Percentiles rank a stretch among this genome's conserved stretches.
Evolutionary conservation across 2,888 invertebrate genomes (phyloP).

Genomic region (Oscheius onirici): DNA sequence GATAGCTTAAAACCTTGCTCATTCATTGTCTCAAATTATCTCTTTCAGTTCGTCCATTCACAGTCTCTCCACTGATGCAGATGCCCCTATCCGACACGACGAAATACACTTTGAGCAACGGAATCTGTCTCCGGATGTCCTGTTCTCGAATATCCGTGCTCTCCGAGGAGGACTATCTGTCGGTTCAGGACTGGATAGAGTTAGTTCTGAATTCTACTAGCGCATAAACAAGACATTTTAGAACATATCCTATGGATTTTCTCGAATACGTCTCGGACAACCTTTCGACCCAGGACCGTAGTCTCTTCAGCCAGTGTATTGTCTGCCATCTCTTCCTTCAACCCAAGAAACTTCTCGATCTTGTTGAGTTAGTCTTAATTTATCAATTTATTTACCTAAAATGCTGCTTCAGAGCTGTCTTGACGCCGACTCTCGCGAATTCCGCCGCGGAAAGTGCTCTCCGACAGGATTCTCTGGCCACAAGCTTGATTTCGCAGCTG

Average conservation of each 20-base stretch:
- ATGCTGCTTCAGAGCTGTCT: slow-evolving; percentile 8
- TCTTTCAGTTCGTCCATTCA: slow-evolving; percentile 14
- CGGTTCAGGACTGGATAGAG: slow-evolving; percentile 25
- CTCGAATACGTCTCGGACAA: slow-evolving; percentile 20
- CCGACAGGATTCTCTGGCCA: slow-evolving; percentile 50
- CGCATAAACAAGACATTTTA: neutral
- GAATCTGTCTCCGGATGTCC: slow-evolving; percentile 10
- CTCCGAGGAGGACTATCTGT: slow-evolving; percentile 2
- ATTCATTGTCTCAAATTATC: neutral
- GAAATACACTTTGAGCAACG: neutral
- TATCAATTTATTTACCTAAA: no score
- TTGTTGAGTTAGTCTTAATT: slow-evolving; percentile 7
- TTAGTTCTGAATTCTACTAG: neutral
- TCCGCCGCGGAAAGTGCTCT: slow-evolving; percentile 44
- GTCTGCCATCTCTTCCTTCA: slow-evolving; percentile 3
- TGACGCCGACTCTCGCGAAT: slow-evolving; percentile 1
- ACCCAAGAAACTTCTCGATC: neutral
- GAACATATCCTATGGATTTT: slow-evolving; percentile 7
- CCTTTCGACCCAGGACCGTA: slow-evolving; percentile 17
- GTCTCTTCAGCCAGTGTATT: slow-evolving; percentile 11
- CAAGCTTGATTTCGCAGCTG: slow-evolving; percentile 44
- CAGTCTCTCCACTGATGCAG: slow-evolving; percentile 11
- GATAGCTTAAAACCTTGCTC: no score
- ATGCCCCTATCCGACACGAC: neutral
- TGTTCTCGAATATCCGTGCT: neutral